phyloP scores from a whole-genome alignment of 2,888 invertebrate genomes.

The Neria commutata region DNA sequence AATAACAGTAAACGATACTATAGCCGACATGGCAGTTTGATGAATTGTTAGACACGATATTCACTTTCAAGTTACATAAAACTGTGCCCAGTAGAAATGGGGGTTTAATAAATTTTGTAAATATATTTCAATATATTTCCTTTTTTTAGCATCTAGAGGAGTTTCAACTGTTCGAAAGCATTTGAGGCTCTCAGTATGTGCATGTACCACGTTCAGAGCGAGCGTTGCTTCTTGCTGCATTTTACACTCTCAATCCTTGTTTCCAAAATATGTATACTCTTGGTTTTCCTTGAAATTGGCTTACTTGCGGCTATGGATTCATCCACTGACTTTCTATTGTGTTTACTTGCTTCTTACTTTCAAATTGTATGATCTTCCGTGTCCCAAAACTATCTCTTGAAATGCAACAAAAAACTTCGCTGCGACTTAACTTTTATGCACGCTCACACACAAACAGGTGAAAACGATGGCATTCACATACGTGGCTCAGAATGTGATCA shows the following conservation, averaged over 20 bases:
- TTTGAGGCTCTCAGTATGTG: constrained; percentile 48
- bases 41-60: too few relatives aligned
- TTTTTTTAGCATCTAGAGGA: too few relatives aligned
- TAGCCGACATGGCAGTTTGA: too few relatives aligned
- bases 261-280: constrained; percentile 14
- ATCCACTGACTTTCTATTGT: constrained; percentile 30
- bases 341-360: constrained; percentile 27
- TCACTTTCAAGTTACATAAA: not conserved
- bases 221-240: constrained; percentile 43
- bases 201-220: constrained; percentile 32
- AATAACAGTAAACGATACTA: too few relatives aligned
- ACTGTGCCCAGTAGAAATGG: too few relatives aligned
- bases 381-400: constrained; percentile 16
- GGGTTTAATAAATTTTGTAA: too few relatives aligned
- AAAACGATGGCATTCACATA: constrained; percentile 93
- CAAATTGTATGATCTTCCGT: constrained; percentile 14
- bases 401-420: constrained; percentile 39
- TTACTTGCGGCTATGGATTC: too few relatives aligned
- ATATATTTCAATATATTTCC: not conserved
- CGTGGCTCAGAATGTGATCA: constrained; percentile 98
- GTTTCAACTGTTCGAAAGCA: constrained; percentile 35
- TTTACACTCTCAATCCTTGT: constrained; percentile 14
- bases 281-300: constrained; percentile 7
- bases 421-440: too few relatives aligned
- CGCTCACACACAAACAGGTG: constrained; percentile 63